Percentiles rank a stretch among this genome's conserved stretches.
Conservation (phyloP, 2,888 invertebrate genomes). For the Exocentrus adspersus region DNA sequence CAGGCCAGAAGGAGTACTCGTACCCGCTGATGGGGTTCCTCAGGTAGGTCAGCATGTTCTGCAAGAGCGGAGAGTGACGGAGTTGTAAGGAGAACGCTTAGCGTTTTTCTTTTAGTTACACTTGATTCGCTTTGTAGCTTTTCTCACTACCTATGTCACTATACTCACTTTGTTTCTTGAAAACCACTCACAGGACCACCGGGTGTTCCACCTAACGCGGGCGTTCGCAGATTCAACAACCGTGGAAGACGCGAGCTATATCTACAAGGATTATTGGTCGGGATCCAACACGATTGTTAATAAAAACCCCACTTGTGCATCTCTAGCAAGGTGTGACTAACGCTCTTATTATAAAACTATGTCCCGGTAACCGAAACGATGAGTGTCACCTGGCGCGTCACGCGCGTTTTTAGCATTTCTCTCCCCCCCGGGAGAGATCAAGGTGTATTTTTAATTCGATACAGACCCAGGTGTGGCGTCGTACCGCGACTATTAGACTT, state of each 20-base stretch:
- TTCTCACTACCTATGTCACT: background rate
- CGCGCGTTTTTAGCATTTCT: constrained; percentile 13
- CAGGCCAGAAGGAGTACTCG: constrained; percentile 52
- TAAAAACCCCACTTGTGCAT: constrained; percentile 23
- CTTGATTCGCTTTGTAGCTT: background rate
- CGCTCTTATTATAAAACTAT: constrained; percentile 12
- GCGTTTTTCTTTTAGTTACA: too few species aligned
- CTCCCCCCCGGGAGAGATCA: background rate
- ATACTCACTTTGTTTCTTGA: background rate
- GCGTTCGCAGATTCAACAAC: constrained; percentile 21
- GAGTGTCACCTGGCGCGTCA: constrained; percentile 23
- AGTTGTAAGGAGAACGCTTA: too few species aligned
- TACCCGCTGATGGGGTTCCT: constrained; percentile 49
- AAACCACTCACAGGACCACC: constrained; percentile 11
- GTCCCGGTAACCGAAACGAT: background rate
- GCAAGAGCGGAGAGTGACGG: too few species aligned
- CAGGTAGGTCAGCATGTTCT: constrained; percentile 50
- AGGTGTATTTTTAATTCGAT: constrained; percentile 3
- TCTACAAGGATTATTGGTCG: constrained; percentile 30
- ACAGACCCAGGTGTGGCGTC: constrained; percentile 1
- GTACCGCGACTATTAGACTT: too few species aligned
- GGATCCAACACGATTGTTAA: constrained; percentile 22
- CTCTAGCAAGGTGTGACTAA: constrained; percentile 12
- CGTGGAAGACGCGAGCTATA: constrained; percentile 19
- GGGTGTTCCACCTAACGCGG: constrained; percentile 3